Base-by-base conservation (phyloP, 2,113 vertebrate genomes). In the Mola mola region DNA sequence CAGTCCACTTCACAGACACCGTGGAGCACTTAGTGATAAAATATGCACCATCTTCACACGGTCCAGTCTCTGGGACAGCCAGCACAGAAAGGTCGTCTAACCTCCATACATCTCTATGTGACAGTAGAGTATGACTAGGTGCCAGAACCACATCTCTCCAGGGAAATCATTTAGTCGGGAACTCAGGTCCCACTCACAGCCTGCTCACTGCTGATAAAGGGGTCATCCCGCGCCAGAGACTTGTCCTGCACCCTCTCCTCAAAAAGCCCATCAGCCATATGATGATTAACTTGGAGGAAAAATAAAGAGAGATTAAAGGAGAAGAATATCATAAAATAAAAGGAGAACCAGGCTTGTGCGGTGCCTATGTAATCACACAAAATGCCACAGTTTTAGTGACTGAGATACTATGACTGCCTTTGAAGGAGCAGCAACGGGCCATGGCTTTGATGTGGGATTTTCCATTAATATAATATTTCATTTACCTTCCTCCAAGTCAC, bases 111-210 rank as follows among this genome's bases (percentile, higher is more conserved):
- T 85, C 60, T 81, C 50, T 64, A 67, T 51, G 75, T 59, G 70
- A 87, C 84, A 79, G 66, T 47, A 62, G 62, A 76, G 56, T 76
- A 65, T 68, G 81, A 73, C 62, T 79, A 33, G 0, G 44, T 72
- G 70, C 80, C 80, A 67, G 69, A 72, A 72, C 51, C 48, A 49
- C 53, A 65, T 47, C 67, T 81, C 81, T 90, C 89, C 69, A 49
- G 85, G 86, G 90, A 90, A 92, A 92, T 92, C 72, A 90, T 85
- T 85, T 80, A 86, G 78, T 78, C 15, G 16, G 78, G 78, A 90
- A 86, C 64, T 82, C 58, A 66, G 77, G 75, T n/a, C 77, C 72
- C 56, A 66, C 83, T 82, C 58, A 28, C 73, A 59, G 81, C 67
- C 90, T 90, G 88, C 62, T 83, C 63, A 9, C 66, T 65, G 77